phyloP scores from a whole-genome alignment of 2,113 vertebrate species.

The Lamprotornis superbus region DNA sequence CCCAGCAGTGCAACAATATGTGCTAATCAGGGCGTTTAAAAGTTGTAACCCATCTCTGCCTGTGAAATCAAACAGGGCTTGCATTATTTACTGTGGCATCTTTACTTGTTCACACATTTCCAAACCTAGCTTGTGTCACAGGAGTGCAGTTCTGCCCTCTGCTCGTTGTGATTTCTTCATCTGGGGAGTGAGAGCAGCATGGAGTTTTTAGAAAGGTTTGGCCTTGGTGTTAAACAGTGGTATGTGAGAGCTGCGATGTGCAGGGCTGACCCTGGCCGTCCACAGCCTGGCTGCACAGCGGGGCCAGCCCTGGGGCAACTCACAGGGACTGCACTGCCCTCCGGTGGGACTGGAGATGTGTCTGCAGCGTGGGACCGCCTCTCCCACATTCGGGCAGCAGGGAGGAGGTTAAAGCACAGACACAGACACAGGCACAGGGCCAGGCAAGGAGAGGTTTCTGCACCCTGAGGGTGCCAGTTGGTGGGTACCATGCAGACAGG shows the following conservation, averaged over 20 bases:
- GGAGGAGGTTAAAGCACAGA: background rate
- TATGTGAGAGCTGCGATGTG: background rate
- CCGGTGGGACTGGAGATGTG: background rate
- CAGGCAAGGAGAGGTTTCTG: background rate
- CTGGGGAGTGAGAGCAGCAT: background rate
- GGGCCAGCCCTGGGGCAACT: background rate
- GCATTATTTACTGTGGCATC: background rate
- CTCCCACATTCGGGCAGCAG: background rate
- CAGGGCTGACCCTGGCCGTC: background rate
- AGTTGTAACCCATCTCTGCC: background rate
- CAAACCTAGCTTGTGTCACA: background rate
- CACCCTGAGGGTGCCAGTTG: background rate
- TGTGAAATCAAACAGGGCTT: background rate
- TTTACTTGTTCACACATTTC: background rate
- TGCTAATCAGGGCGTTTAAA: background rate
- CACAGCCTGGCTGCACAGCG: background rate
- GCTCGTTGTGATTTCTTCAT: background rate
- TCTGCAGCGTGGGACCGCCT: fast-evolving
- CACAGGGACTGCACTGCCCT: background rate
- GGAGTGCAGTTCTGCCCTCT: background rate
- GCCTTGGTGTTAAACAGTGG: background rate
- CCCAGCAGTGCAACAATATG: background rate
- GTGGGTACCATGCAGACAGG: background rate
- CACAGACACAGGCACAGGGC: background rate
- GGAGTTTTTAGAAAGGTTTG: background rate